Conservation (phyloP, 2,113 vertebrate species). For the Saccopteryx bilineata region DNA sequence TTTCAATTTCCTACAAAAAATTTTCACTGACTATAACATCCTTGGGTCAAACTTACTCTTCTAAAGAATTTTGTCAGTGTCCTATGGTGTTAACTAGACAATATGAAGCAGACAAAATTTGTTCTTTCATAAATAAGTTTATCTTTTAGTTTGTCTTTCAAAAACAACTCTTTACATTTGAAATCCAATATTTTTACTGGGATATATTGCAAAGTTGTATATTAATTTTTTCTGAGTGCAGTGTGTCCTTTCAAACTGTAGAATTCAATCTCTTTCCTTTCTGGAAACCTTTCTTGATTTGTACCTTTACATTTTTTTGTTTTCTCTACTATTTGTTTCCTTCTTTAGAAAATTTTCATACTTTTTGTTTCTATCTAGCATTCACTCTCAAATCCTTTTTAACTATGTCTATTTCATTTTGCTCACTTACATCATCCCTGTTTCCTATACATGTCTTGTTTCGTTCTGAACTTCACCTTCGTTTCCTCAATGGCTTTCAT, state of each 20-base stretch:
- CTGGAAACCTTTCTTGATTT: not conserved
- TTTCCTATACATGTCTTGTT: not conserved
- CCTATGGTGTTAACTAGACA: not conserved
- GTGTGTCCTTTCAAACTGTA: not conserved
- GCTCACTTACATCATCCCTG: not conserved
- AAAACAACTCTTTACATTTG: not conserved
- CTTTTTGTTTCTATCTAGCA: not conserved
- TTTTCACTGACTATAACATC: not conserved
- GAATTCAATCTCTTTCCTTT: slow-evolving; percentile 15
- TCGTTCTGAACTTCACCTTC: not conserved
- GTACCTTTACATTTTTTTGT: slow-evolving; percentile 18
- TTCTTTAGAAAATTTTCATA: not conserved
- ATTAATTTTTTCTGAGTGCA: not conserved
- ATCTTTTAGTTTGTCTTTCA: not conserved
- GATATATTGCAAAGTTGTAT: not conserved
- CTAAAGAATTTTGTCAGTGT: not conserved
- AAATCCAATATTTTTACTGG: not conserved
- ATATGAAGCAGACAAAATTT: not conserved
- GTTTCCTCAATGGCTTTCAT: not conserved
- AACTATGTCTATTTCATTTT: not conserved
- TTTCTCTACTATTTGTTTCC: not conserved
- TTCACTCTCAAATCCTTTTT: not conserved
- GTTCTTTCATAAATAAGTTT: not conserved
- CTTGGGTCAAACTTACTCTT: not conserved
- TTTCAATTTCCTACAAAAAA: no score